phyloP scores from a whole-genome alignment of 2,113 vertebrate genomes.

The Lophotis ruficrista region DNA sequence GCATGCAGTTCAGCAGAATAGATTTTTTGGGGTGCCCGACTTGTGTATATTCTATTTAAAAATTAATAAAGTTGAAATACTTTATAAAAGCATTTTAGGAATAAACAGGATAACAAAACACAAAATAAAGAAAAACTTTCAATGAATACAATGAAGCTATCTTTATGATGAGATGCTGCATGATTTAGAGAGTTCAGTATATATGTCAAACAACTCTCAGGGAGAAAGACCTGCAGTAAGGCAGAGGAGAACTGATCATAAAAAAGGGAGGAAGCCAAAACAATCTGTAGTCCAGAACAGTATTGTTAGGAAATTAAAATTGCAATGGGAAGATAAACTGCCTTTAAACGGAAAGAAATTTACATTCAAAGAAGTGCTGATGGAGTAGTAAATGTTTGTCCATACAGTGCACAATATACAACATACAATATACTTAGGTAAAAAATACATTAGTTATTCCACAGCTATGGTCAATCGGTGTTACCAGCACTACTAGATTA shows the following conservation, averaged over 20 bases:
- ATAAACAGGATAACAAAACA: not conserved
- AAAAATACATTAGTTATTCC: not conserved
- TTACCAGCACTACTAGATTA: not conserved
- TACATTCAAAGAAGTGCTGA: not conserved
- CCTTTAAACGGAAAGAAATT: not conserved
- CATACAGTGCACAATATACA: not conserved
- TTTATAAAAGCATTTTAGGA: not conserved
- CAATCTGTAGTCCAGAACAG: not conserved
- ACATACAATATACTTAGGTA: not conserved
- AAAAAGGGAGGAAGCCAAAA: not conserved
- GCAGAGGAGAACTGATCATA: not conserved
- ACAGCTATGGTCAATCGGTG: not conserved
- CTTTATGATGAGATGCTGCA: not conserved
- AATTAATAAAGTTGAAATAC: not conserved
- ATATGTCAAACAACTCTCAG: not conserved
- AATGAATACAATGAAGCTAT: not conserved
- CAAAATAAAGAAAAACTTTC: not conserved
- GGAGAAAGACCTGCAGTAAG: not conserved
- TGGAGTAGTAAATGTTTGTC: not conserved
- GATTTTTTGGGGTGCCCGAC: not conserved
- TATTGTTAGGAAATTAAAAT: not conserved
- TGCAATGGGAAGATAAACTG: not conserved
- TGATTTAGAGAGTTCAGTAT: not conserved
- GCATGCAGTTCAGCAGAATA: not conserved
- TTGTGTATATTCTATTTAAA: not conserved